Percentiles rank a stretch among this genome's conserved stretches.
phyloP scores from a whole-genome alignment of 1,140 invertebrate species.

The Zaprionus africanus region DNA sequence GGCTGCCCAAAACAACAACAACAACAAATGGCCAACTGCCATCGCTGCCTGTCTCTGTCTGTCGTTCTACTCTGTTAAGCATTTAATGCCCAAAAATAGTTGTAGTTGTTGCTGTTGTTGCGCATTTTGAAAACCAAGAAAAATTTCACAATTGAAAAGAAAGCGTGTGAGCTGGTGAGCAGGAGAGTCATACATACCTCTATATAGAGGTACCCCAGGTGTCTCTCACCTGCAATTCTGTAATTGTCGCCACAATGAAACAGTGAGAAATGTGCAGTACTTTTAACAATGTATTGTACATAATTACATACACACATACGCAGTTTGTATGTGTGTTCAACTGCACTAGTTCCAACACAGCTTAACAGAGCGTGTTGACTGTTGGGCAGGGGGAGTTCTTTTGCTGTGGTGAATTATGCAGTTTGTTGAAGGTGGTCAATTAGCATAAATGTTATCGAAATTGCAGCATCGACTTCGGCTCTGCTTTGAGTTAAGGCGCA shows the following conservation, averaged over 20 bases:
- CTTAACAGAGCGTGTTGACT: conserved; percentile 14
- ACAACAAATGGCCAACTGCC: conserved; percentile 23
- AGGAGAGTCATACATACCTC: neutral
- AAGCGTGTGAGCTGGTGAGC: conserved; percentile 64
- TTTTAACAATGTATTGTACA: conserved; percentile 8
- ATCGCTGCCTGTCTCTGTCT: conserved; percentile 11
- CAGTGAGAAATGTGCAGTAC: conserved; percentile 25
- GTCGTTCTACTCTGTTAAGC: conserved; percentile 62
- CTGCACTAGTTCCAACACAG: conserved; percentile 5
- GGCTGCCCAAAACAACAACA: conserved; percentile 66
- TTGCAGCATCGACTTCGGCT: neutral
- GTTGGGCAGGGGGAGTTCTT: neutral
- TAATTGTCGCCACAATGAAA: conserved; percentile 33
- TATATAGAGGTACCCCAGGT: neutral
- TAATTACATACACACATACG: neutral
- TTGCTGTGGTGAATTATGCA: neutral
- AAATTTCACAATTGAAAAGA: conserved; percentile 68
- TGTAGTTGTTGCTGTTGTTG: conserved; percentile 2
- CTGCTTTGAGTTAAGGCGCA: too few relatives aligned
- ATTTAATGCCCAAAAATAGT: conserved; percentile 62
- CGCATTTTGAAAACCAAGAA: conserved; percentile 39
- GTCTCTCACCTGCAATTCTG: conserved; percentile 3
- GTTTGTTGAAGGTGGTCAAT: neutral
- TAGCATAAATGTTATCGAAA: neutral
- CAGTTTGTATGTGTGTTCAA: neutral